Evolutionary conservation across 2,797 vertebrate genomes (phyloP).

Genomic region (Petrocephalus sullivani): DNA sequence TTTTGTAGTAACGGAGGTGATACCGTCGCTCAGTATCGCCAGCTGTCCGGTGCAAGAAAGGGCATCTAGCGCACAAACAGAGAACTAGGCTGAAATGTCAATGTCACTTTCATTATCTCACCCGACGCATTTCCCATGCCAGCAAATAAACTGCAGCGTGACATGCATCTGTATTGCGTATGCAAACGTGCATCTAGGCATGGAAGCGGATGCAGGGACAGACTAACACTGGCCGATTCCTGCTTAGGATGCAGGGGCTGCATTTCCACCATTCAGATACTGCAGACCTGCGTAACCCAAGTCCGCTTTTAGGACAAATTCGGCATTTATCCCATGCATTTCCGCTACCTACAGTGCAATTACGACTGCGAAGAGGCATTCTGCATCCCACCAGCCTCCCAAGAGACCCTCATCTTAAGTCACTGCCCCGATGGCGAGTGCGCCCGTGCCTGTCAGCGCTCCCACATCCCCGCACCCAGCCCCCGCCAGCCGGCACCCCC

Average conservation of each 20-base stretch:
- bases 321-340: background rate
- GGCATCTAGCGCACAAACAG: slow-evolving; percentile 66
- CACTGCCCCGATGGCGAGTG: background rate
- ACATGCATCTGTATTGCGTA: background rate
- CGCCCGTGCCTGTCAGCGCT: background rate
- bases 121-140: background rate
- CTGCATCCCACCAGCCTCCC: background rate
- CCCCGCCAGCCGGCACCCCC: too few species aligned
- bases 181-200: background rate
- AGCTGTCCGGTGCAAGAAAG: slow-evolving; percentile 91
- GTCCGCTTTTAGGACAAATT: background rate
- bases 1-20: slow-evolving; percentile 96
- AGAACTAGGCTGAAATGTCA: background rate
- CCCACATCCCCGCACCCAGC: background rate
- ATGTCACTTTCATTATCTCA: background rate
- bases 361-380: background rate
- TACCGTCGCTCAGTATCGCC: slow-evolving; percentile 96
- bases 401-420: background rate
- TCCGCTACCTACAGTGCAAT: background rate
- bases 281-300: background rate
- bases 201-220: background rate
- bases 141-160: background rate
- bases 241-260: background rate
- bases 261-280: background rate
- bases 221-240: background rate